Base-by-base conservation (phyloP, 2,888 invertebrate species). In the Apamea sordens region DNA sequence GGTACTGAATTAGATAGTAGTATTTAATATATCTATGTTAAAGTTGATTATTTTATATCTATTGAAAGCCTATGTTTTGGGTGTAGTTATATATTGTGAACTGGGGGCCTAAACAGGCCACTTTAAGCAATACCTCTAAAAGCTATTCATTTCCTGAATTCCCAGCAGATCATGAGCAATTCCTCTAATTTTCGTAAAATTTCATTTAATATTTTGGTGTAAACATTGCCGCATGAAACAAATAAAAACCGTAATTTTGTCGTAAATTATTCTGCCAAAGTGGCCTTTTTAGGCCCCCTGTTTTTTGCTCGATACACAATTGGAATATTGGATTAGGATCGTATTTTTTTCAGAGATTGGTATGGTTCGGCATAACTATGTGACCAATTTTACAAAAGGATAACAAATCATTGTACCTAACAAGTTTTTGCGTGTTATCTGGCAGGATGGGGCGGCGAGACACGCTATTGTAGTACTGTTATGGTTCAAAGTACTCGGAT, bases 401-500 rank as follows among this genome's bases (percentile, higher is more conserved):
- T 86, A 87, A 84, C 91, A 91, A 91, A 92, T 80, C 76, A 70
- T 21, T 47, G 65, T n/a, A n/a, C n/a, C n/a, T 36, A 44, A 64
- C 67, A 80, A 69, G 73, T 82, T 90, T 86, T 84, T 71, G 69
- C 76, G 64, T 76, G 82, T 75, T 89, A 87, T 89, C 82, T 87
- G 50, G n/a, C 41, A 73, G 73, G 74, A 70, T 81, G 75, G 74
- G 77, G 69, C 71, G 75, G 32, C 56, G 76, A 59, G 72, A 79
- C 87, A 76, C 72, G 86, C 87, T 89, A 82, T 91, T 36, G 64
- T 64, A 64, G 36, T 64, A 64, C 6, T 89, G 89, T 91, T 89
- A 81, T 82, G 80, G 91, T 92, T 91, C 91, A 92, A 91, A 93
- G 91, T 92, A 90, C 88, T 90, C 77, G 28, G 71, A 79, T 87